Evolutionary conservation across 2,797 vertebrate species (phyloP).

Genomic region (Sitta carolinensis): DNA sequence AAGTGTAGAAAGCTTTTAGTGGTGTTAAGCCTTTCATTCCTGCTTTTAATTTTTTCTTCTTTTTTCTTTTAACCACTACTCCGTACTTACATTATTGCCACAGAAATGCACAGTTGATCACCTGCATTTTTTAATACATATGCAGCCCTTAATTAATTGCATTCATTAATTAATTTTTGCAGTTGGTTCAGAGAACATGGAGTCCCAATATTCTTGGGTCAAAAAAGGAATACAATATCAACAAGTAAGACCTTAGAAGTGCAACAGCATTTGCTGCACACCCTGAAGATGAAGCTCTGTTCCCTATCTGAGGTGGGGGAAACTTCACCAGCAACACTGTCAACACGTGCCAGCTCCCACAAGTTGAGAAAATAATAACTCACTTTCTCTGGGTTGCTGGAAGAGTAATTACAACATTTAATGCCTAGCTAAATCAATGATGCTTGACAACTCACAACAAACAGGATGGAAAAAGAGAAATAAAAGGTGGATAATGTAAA

Average conservation of each 20-base stretch:
- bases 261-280: not conserved
- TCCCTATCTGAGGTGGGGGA: not conserved
- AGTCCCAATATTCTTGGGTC: not conserved
- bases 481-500: not conserved
- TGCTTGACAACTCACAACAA: not conserved
- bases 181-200: not conserved
- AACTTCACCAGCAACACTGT: not conserved
- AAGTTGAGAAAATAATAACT: not conserved
- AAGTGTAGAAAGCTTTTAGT: not conserved
- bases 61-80: not conserved
- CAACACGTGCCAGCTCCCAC: not conserved
- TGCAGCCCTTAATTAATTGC: not conserved
- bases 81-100: not conserved
- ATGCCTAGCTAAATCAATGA: not conserved
- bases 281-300: not conserved
- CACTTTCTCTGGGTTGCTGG: not conserved
- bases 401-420: constrained; percentile 12
- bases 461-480: not conserved
- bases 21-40: not conserved
- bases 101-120: not conserved
- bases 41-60: not conserved
- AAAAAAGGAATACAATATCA: not conserved
- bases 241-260: not conserved
- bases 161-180: not conserved
- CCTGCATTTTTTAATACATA: not conserved